phyloP scores from a whole-genome alignment of 2,113 vertebrate species.

The Lipophrys pholis region DNA sequence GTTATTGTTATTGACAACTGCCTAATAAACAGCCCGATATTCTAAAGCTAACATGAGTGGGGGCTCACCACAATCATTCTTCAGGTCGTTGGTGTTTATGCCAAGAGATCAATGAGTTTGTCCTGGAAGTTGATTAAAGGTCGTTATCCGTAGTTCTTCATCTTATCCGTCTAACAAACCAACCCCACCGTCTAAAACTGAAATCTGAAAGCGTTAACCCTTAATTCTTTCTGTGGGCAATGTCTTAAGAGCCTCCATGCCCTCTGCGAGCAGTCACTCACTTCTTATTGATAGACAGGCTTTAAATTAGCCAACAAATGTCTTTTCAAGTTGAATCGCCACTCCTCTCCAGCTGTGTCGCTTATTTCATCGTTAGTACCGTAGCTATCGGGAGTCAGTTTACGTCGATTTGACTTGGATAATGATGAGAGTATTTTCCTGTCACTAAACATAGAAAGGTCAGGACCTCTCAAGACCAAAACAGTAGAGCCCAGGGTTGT shows the following conservation, averaged over 20 bases:
- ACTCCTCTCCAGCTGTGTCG: neutral
- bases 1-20: neutral
- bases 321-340: neutral
- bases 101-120: neutral
- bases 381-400: too few relatives aligned
- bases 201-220: neutral
- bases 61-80: conserved; percentile 8
- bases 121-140: neutral
- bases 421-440: too few relatives aligned
- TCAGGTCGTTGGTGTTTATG: neutral
- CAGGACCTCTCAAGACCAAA: too few relatives aligned
- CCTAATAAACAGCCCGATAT: neutral
- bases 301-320: too few relatives aligned
- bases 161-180: neutral
- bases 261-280: neutral
- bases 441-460: too few relatives aligned
- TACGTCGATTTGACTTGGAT: too few relatives aligned
- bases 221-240: neutral
- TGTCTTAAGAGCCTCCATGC: conserved; percentile 8
- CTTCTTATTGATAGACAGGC: neutral
- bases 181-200: neutral
- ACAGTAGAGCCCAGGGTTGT: too few relatives aligned
- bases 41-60: neutral
- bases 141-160: too few relatives aligned
- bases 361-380: neutral